These are phyloP conservation scores for Struthio camelus DNA, from an alignment of 2,113 vertebrate genomes.

Conservation along the genomic window DNA sequence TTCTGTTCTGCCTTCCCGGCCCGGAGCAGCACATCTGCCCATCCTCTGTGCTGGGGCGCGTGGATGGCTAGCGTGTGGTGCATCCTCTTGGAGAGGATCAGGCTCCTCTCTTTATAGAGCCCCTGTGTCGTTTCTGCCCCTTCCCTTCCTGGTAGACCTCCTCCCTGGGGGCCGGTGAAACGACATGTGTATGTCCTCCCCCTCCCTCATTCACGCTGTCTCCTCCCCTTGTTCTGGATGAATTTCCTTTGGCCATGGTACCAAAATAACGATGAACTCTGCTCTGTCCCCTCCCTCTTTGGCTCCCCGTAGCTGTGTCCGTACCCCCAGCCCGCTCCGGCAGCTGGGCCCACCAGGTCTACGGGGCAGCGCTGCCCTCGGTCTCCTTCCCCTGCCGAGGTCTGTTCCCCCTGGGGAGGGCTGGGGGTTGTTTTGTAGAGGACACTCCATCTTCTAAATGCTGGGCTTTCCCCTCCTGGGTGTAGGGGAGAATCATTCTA, in stretches of 20 bases:
- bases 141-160: neutral
- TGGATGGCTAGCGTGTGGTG: no score
- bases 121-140: no score
- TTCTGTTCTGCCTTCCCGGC: neutral
- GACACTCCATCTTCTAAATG: neutral
- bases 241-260: neutral
- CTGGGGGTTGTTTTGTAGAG: neutral
- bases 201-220: neutral
- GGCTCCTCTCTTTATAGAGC: neutral
- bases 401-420: neutral
- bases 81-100: no score
- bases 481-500: neutral
- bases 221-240: neutral
- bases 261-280: neutral
- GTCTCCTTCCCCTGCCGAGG: neutral
- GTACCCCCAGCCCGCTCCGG: neutral
- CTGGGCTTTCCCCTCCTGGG: neutral
- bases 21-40: no score
- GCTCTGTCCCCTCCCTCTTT: neutral
- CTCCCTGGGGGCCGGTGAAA: neutral
- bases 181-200: rapidly evolving
- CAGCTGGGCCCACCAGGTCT: neutral
- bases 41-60: no score
- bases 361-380: neutral
- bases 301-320: neutral